Evolutionary conservation across 2,888 invertebrate genomes (phyloP), one percentile per base, ranked within the genome.

Genomic region (Heteromurus nitidus): DNA sequence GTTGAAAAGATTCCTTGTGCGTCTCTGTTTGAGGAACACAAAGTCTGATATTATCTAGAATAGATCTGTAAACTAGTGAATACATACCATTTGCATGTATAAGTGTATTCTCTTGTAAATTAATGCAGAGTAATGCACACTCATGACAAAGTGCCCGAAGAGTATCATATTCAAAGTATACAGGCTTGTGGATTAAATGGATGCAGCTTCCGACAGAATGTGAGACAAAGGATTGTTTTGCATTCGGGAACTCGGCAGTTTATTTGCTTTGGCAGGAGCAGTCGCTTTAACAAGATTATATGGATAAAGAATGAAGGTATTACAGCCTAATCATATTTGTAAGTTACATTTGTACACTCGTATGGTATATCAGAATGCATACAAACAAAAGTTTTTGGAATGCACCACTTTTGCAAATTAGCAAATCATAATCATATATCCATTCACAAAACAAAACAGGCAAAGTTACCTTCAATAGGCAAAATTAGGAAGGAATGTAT

Each of bases 241-340:
- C 13, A 1, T 50, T 36, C 31, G 30, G 53, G 53, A 64, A 74
- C 36, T 75, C 67, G 75, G 75, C 75, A 75, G 75, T 67, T 75
- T 75, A 67, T 75, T 67, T 75, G 28, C 36, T 67, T 75, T 75
- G 75, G 75, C 75, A 75, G 20, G 42, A 22, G 60, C 3, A 47
- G 47, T 11, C 3, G 20, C 50, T 3, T 18, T 18, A 18, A 16
- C n/a, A 3, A 18, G 3, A 50, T 50, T 16, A 20, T 18, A 3
- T n/a, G n/a, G n/a, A n/a, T n/a, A n/a, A n/a, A n/a, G n/a, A n/a
- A n/a, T n/a, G n/a, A n/a, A n/a, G n/a, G n/a, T n/a, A n/a, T n/a
- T n/a, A n/a, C n/a, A n/a, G n/a, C n/a, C n/a, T n/a, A n/a, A n/a
- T n/a, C n/a, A n/a, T n/a, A n/a, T n/a, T n/a, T n/a, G n/a, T n/a